Base-by-base conservation (phyloP, 2,888 invertebrate genomes). In the Cyclophora punctaria region DNA sequence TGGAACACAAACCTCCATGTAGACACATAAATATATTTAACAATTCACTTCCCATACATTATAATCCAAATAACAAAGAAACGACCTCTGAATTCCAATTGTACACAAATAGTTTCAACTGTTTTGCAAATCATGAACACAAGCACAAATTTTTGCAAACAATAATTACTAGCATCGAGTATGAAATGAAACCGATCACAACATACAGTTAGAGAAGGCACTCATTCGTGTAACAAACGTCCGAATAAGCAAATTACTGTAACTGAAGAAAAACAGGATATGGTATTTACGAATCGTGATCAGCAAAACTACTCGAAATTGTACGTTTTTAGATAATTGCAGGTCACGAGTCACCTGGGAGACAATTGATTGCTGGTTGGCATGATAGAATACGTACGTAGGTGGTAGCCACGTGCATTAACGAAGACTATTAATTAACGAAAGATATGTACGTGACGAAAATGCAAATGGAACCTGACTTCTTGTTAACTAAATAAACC, bases 201-300 rank as follows among this genome's bases (percentile, higher is more conserved):
- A 42, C 35, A 46, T 48, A 51, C 47, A 35, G 20, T 56, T 56
- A 56, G n/a, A 49, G 49, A 42, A 60, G 46, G 52, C 51, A 60
- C 49, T 42, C 56, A 56, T 41, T 56, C 56, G 62, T 60, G 62
- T 62, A 64, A 66, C 58, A 49, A 55, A 51, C 55, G 58, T 59
- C 53, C 58, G 54, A 64, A 66, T 58, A 58, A 57, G 57, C 47
- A 64, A 69, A 66, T 68, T 64, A 58, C 59, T 63, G 60, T 62
- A 58, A 60, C 58, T 60, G 58, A 62, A 61, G 60, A 62, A 72
- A 69, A 75, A 80, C 80, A 80, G 82, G 83, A 83, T 75, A 71
- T 59, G 51, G 56, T 71, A 66, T 73, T 80, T 78, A 79, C 60
- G 68, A 67, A 59, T 67, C 62, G 73, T 75, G 75, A 79, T 79